Conservation (phyloP, 2,113 vertebrate genomes). For the Hypocryptadius cinnamomeus region DNA sequence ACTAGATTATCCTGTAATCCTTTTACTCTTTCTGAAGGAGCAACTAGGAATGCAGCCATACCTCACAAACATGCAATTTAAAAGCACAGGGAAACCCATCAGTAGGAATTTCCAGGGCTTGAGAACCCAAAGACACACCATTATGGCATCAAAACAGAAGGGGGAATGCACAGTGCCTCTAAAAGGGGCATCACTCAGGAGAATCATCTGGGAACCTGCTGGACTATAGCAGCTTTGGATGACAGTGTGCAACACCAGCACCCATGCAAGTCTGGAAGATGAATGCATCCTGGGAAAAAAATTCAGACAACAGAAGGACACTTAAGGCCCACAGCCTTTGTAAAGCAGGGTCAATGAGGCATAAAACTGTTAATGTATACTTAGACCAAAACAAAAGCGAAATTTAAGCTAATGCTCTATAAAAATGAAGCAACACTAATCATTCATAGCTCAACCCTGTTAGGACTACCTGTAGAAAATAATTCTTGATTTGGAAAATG, state of each 20-base stretch:
- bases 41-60: not conserved
- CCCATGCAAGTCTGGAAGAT: not conserved
- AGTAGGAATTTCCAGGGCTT: not conserved
- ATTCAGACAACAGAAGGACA: not conserved
- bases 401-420: not conserved
- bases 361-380: not conserved
- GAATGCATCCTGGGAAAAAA: not conserved
- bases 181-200: not conserved
- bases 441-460: not conserved
- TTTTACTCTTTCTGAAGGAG: not conserved
- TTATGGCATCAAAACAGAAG: not conserved
- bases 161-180: not conserved
- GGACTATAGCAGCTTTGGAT: not conserved
- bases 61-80: not conserved
- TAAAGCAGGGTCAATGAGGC: not conserved
- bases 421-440: not conserved
- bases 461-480: not conserved
- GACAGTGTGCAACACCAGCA: not conserved
- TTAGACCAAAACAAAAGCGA: not conserved
- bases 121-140: not conserved
- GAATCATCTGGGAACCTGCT: not conserved
- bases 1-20: not conserved
- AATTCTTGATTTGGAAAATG: not conserved
- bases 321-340: not conserved
- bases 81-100: accelerated